Percentiles rank a stretch among this genome's conserved stretches.
Conservation (phyloP, 2,113 vertebrate species). For the Ondatra zibethicus region DNA sequence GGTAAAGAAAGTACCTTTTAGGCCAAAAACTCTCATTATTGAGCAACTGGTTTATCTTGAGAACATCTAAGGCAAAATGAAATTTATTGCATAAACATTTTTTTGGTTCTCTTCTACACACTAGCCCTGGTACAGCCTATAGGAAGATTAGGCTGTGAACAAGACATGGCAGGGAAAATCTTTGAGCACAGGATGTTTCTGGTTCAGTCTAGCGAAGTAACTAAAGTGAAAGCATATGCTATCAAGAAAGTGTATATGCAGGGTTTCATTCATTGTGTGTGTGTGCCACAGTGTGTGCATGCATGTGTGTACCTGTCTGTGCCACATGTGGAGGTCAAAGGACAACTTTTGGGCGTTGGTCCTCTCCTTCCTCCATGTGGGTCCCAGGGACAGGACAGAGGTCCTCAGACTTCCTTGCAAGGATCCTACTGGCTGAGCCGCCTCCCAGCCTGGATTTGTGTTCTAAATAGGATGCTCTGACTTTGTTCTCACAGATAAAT, state of each 20-base stretch:
- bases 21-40: background rate
- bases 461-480: constrained; percentile 15
- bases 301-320: background rate
- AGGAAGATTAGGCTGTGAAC: background rate
- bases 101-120: background rate
- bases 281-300: background rate
- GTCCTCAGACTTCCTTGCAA: background rate
- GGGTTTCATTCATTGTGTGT: background rate
- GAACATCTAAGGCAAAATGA: background rate
- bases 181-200: background rate
- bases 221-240: background rate
- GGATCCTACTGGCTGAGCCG: background rate
- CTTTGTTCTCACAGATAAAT: constrained; percentile 12
- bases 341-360: too few species aligned
- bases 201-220: background rate
- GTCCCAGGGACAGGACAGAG: background rate
- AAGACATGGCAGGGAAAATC: background rate
- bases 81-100: background rate
- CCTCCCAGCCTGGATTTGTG: background rate
- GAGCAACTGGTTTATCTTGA: background rate
- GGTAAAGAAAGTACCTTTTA: background rate
- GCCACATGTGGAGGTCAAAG: background rate
- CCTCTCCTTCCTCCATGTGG: background rate
- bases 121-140: background rate
- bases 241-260: background rate